phyloP scores from a whole-genome alignment of 2,888 invertebrate species.

The Conops quadrifasciatus region DNA sequence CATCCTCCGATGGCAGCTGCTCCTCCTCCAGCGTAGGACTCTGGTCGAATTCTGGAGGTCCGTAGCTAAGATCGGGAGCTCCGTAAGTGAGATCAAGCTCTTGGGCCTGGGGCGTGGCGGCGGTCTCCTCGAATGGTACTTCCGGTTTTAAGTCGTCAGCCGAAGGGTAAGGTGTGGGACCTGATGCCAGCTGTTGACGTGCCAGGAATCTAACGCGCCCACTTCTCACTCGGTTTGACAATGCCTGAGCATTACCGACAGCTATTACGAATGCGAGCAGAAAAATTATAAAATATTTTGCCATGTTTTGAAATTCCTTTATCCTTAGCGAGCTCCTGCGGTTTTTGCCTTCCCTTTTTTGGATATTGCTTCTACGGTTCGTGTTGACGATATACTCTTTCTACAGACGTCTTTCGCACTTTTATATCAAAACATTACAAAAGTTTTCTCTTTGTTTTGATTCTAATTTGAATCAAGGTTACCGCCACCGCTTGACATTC shows the following conservation, averaged over 20 bases:
- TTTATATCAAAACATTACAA: conserved; percentile 41
- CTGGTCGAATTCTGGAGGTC: conserved; percentile 43
- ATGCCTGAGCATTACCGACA: conserved; percentile 40
- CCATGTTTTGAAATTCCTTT: background rate
- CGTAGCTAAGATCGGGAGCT: conserved; percentile 42
- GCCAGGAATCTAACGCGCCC: conserved; percentile 46
- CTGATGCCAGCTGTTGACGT: conserved; percentile 41
- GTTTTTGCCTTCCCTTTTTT: no score
- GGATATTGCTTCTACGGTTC: conserved; percentile 32
- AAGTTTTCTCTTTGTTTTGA: background rate
- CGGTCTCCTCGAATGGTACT: conserved; percentile 47
- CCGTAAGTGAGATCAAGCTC: conserved; percentile 55
- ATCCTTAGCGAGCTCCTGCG: no score
- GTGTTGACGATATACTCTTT: conserved; percentile 40
- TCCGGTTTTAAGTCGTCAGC: conserved; percentile 55
- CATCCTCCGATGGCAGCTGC: conserved; percentile 43
- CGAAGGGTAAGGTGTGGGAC: conserved; percentile 54
- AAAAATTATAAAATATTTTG: conserved; percentile 29
- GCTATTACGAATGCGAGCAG: conserved; percentile 40
- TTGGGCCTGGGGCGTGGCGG: conserved; percentile 32
- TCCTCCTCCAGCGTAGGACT: conserved; percentile 33
- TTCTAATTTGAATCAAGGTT: background rate
- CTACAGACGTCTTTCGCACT: conserved; percentile 44
- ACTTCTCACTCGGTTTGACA: conserved; percentile 44
- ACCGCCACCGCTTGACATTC: conserved; percentile 21